phyloP scores from a whole-genome alignment of 2,888 invertebrate species.

The Iphiclides podalirius region DNA sequence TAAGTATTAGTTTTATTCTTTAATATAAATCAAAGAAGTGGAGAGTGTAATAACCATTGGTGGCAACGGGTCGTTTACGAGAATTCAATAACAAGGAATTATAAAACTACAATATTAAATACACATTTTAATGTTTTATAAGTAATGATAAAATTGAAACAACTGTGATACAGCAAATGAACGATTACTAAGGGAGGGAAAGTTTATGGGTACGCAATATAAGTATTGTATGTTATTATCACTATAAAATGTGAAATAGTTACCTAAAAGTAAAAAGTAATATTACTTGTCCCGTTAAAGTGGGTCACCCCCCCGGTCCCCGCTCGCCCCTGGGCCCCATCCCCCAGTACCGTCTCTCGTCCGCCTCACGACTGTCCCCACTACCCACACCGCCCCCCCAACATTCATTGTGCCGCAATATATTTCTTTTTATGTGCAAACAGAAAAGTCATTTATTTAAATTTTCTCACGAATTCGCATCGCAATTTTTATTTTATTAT shows the following conservation, averaged over 20 bases:
- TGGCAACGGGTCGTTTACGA: too few species aligned
- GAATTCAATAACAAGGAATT: too few species aligned
- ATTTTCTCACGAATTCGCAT: conserved; percentile 80
- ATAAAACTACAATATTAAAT: too few species aligned
- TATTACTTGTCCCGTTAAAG: conserved; percentile 81
- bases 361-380: conserved; percentile 66
- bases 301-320: conserved; percentile 74
- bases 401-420: conserved; percentile 81
- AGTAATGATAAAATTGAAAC: too few species aligned
- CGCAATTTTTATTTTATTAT: conserved; percentile 80
- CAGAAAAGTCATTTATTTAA: conserved; percentile 81
- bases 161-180: too few species aligned
- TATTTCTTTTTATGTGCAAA: conserved; percentile 81
- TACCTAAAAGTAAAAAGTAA: conserved; percentile 81
- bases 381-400: conserved; percentile 63
- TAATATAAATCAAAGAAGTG: too few species aligned
- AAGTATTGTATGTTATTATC: conserved; percentile 58
- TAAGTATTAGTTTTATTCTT: conserved; percentile 24
- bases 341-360: conserved; percentile 54
- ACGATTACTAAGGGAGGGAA: too few species aligned
- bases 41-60: too few species aligned
- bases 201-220: conserved; percentile 42
- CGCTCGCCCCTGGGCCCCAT: conserved; percentile 35
- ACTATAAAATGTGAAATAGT: conserved; percentile 79
- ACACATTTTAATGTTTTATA: too few species aligned